phyloP scores from a whole-genome alignment of 2,797 vertebrate genomes.

The Hapalemur alaotrensis region DNA sequence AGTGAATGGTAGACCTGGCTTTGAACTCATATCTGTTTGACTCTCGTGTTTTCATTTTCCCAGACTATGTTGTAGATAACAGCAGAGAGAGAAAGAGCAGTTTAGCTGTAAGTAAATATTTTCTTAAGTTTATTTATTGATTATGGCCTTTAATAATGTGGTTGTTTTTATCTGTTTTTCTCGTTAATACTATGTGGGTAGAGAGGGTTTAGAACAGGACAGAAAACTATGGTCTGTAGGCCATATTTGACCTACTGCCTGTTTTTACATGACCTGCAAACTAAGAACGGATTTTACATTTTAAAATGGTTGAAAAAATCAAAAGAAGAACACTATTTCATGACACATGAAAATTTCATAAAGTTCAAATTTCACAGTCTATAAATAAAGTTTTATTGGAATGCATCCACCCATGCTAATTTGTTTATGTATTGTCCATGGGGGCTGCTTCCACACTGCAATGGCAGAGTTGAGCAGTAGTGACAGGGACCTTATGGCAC shows the following conservation, averaged over 20 bases:
- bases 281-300: constrained; percentile 3
- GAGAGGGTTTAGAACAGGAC: background rate
- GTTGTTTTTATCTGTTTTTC: constrained; percentile 58
- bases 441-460: background rate
- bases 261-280: background rate
- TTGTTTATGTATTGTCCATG: background rate
- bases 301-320: background rate
- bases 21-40: background rate
- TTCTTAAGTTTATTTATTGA: constrained; percentile 47
- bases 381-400: constrained; percentile 28
- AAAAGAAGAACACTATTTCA: background rate
- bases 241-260: background rate
- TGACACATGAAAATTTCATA: background rate
- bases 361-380: background rate
- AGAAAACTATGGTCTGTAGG: background rate
- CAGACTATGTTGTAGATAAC: background rate
- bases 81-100: constrained; percentile 17
- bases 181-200: background rate
- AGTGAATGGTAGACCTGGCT: background rate
- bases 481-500: background rate
- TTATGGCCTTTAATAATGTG: background rate
- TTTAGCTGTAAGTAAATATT: constrained; percentile 56
- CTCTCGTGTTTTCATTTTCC: background rate
- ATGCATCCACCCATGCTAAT: background rate
- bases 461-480: background rate